Conservation (phyloP, 1,140 invertebrate species). For the Drosophila hydei region DNA sequence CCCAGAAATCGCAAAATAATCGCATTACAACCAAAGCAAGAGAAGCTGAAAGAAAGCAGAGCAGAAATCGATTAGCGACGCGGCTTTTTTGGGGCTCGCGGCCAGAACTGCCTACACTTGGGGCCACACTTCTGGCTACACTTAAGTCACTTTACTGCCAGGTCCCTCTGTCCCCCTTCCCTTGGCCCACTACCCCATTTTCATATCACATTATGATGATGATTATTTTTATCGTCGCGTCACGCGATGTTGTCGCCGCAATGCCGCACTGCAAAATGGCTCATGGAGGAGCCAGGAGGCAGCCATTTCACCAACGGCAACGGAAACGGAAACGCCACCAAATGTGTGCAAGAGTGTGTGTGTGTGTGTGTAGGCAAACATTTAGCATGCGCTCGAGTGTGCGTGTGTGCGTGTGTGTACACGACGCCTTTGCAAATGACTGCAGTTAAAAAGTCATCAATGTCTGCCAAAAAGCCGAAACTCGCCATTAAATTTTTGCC, state of each 20-base stretch:
- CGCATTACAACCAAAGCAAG: conserved; percentile 32
- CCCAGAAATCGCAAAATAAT: conserved; percentile 63
- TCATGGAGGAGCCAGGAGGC: conserved; percentile 9
- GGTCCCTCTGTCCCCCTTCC: not conserved
- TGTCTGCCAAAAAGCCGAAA: conserved; percentile 72
- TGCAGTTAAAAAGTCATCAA: conserved; percentile 82
- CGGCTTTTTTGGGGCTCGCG: not conserved
- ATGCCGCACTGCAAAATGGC: conserved; percentile 55
- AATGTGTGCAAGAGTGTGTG: conserved; percentile 21
- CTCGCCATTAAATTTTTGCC: conserved; percentile 71
- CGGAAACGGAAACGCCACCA: conserved; percentile 70
- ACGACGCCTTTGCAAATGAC: conserved; percentile 67
- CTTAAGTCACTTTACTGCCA: conserved; percentile 17
- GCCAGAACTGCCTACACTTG: not conserved
- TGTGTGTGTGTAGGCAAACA: conserved; percentile 34
- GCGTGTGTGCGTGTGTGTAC: conserved; percentile 13
- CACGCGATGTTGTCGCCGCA: conserved; percentile 77
- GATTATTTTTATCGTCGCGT: conserved; percentile 80
- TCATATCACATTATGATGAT: conserved; percentile 71
- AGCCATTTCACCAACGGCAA: conserved; percentile 32
- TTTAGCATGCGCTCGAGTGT: conserved; percentile 2
- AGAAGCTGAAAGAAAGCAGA: conserved; percentile 20
- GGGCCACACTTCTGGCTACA: conserved; percentile 14
- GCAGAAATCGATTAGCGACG: conserved; percentile 47
- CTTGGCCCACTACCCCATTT: conserved; percentile 15